These are phyloP conservation scores for Hylaeus anthracinus DNA, from an alignment of 1,140 invertebrate species.

Conservation along the genomic window DNA sequence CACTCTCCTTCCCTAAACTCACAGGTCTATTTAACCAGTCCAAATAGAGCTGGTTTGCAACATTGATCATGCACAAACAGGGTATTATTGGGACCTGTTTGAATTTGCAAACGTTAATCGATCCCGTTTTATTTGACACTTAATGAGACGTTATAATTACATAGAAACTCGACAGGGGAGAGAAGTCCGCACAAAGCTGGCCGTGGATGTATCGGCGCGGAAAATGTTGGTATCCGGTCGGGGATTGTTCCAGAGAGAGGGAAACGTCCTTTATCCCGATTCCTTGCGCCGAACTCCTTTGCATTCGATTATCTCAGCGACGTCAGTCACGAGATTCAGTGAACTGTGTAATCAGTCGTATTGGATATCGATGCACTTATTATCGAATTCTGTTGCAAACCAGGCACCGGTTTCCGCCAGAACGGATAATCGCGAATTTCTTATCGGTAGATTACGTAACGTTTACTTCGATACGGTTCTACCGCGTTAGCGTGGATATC, in stretches of 20 bases:
- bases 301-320: conserved; percentile 53
- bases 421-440: background rate
- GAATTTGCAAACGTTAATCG: background rate
- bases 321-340: conserved; percentile 38
- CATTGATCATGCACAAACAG: background rate
- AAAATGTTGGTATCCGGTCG: conserved; percentile 33
- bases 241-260: conserved; percentile 19
- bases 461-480: conserved; percentile 9
- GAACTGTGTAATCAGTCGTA: conserved; percentile 46
- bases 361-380: conserved; percentile 43
- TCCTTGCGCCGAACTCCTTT: conserved; percentile 40
- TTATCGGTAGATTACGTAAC: conserved; percentile 22
- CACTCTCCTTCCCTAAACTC: too few species aligned
- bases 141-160: background rate
- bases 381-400: conserved; percentile 37
- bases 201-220: background rate
- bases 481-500: background rate
- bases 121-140: background rate
- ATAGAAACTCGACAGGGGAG: too few species aligned
- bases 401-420: background rate
- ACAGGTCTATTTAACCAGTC: too few species aligned
- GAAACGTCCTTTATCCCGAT: conserved; percentile 30
- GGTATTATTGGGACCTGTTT: background rate
- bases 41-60: background rate
- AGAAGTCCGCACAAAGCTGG: background rate